These are phyloP conservation scores for Phenganax stokvisi DNA, from an alignment of 92 coral and sea anemone genomes.

Conservation along the genomic window DNA sequence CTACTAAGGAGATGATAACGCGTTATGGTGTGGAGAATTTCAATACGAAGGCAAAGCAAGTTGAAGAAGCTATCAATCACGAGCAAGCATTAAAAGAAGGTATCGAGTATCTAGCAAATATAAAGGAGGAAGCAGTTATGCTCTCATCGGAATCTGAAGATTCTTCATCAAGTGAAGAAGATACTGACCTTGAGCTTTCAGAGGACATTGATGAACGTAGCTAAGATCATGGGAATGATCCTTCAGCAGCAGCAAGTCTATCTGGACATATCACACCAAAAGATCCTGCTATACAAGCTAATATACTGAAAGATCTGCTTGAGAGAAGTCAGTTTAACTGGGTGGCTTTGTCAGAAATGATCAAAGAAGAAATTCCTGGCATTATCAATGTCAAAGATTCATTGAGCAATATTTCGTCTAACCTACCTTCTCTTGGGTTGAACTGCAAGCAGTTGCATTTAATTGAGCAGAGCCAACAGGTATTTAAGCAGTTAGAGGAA, in stretches of 20 bases:
- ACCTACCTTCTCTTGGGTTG: neutral
- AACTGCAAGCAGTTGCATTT: slow-evolving; percentile 11
- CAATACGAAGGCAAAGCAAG: slow-evolving; percentile 1
- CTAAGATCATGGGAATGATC: neutral
- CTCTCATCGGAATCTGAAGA: slow-evolving; percentile 4
- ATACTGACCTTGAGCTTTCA: slow-evolving; percentile 14
- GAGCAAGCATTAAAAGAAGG: slow-evolving; percentile 5
- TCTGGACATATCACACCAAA: slow-evolving; percentile 15
- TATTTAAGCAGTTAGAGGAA: slow-evolving; percentile 2
- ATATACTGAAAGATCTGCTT: slow-evolving; percentile 14
- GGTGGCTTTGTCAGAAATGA: slow-evolving; percentile 17
- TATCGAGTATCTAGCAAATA: neutral
- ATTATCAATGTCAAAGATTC: slow-evolving; percentile 2
- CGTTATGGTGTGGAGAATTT: neutral
- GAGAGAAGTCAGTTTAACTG: slow-evolving; percentile 7
- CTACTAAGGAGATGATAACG: neutral
- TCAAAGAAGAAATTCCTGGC: slow-evolving; percentile 6
- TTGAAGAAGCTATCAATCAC: neutral
- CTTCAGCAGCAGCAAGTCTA: slow-evolving; percentile 13
- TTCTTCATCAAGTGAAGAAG: slow-evolving; percentile 13
- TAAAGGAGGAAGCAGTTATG: slow-evolving; percentile 13
- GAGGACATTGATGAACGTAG: slow-evolving; percentile 14
- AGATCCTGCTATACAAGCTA: slow-evolving; percentile 2
- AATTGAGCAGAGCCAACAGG: slow-evolving; percentile 13
- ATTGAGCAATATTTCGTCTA: neutral